Conservation (phyloP, 2,797 vertebrate species). For the Parauchenoglanis punctatus region DNA sequence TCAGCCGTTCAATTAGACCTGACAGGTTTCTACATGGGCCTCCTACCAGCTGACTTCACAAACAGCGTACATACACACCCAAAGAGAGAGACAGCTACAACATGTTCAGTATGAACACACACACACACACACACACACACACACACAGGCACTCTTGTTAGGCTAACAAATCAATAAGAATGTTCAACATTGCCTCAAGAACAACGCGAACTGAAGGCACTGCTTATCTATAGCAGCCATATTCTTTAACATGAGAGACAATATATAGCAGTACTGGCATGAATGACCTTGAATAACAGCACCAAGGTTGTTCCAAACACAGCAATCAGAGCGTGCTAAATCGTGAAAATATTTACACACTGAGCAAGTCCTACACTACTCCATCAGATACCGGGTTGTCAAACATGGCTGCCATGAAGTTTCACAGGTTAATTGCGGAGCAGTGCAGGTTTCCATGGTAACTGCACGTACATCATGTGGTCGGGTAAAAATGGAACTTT, state of each 20-base stretch:
- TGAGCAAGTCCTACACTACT: background rate
- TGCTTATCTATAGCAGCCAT: no score
- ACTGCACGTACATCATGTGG: background rate
- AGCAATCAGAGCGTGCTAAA: background rate
- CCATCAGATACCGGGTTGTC: background rate
- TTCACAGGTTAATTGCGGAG: background rate
- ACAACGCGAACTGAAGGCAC: background rate
- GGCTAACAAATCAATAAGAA: slow-evolving; percentile 33
- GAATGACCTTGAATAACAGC: background rate
- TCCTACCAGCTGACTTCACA: slow-evolving; percentile 20
- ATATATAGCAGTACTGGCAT: background rate
- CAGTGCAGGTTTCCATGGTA: slow-evolving; percentile 1
- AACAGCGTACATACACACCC: background rate
- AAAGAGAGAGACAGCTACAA: slow-evolving; percentile 14
- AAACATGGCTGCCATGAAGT: background rate
- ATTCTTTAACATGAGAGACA: background rate
- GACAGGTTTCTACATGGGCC: slow-evolving; percentile 21
- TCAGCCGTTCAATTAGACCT: slow-evolving; percentile 29
- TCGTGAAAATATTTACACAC: background rate
- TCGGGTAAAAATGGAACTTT: no score
- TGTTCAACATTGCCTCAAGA: slow-evolving; percentile 2
- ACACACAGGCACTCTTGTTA: background rate
- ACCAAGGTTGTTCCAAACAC: background rate
- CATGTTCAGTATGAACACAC: slow-evolving; percentile 6
- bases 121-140: background rate